Evolutionary conservation across 2,888 invertebrate genomes (phyloP).

Genomic region (Acleris holmiana): DNA sequence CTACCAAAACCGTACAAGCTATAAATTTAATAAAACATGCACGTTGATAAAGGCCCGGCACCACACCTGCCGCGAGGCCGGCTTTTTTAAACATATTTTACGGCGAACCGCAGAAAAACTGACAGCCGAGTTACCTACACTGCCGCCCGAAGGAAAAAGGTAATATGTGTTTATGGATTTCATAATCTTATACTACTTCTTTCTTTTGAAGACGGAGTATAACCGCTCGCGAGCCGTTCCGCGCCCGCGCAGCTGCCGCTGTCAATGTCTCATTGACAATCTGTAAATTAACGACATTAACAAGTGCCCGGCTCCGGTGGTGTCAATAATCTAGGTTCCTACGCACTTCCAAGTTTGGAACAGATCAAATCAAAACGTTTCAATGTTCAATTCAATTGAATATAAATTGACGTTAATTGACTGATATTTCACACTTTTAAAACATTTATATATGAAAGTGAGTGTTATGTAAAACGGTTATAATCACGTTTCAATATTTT

Average conservation of each 20-base stretch:
- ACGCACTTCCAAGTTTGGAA: slow-evolving; percentile 17
- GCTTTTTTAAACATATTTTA: slow-evolving; percentile 38
- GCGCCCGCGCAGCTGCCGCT: slow-evolving; percentile 20
- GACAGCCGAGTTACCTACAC: slow-evolving; percentile 34
- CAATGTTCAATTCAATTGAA: slow-evolving; percentile 9
- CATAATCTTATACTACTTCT: too few species aligned
- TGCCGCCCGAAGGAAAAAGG: background rate
- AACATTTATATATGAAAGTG: slow-evolving; percentile 28
- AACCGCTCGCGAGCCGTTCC: slow-evolving; percentile 6
- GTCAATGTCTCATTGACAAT: slow-evolving; percentile 33
- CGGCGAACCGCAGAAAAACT: slow-evolving; percentile 38
- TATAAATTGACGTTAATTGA: slow-evolving; percentile 27
- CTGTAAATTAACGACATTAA: slow-evolving; percentile 32
- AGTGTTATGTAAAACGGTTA: slow-evolving; percentile 31
- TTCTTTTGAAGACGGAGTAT: too few species aligned
- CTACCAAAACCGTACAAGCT: slow-evolving; percentile 38
- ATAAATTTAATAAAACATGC: slow-evolving; percentile 38
- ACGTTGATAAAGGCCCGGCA: slow-evolving; percentile 36
- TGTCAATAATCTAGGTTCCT: slow-evolving; percentile 23
- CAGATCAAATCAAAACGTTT: slow-evolving; percentile 6
- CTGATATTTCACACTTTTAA: slow-evolving; percentile 32
- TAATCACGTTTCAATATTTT: slow-evolving; percentile 25
- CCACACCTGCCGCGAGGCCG: slow-evolving; percentile 36
- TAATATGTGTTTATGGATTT: too few species aligned
- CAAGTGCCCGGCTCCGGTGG: slow-evolving; percentile 4